Evolutionary conservation across 2,797 vertebrate genomes (phyloP).

Genomic region (Rhynchotus rufescens): DNA sequence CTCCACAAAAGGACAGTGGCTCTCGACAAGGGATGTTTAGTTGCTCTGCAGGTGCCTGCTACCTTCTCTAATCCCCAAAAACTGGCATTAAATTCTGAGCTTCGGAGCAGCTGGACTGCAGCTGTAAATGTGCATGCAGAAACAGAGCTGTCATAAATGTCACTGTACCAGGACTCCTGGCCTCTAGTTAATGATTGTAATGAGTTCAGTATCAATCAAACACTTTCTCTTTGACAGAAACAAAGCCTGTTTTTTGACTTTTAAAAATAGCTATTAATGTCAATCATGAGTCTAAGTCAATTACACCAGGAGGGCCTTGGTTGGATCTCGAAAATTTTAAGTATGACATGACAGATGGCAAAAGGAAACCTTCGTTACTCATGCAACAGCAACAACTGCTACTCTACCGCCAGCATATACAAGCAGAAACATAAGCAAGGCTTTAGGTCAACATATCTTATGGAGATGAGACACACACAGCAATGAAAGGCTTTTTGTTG

Average conservation of each 20-base stretch:
- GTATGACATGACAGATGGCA: constrained; percentile 50
- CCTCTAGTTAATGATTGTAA: background rate
- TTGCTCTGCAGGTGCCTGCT: background rate
- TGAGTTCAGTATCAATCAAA: constrained; percentile 32
- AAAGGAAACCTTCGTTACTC: constrained; percentile 24
- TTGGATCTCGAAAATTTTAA: background rate
- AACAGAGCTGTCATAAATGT: constrained; percentile 39
- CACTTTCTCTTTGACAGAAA: constrained; percentile 13
- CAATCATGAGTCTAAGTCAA: constrained; percentile 5
- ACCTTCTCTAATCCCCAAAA: background rate
- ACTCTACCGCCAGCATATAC: constrained; percentile 4
- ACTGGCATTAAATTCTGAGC: background rate
- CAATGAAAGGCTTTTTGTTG: background rate
- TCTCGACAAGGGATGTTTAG: background rate
- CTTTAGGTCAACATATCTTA: constrained; percentile 14
- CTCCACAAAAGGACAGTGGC: background rate
- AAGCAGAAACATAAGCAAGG: constrained; percentile 10
- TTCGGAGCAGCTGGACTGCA: background rate
- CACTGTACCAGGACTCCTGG: background rate
- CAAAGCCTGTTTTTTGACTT: constrained; percentile 11
- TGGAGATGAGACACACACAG: background rate
- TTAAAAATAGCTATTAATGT: constrained; percentile 34
- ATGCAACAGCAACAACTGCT: background rate
- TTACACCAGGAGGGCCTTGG: fast-evolving
- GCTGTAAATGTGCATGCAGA: background rate